A percentile compares a stretch with the other conserved stretches of the same genome.
Evolutionary conservation across 2,113 vertebrate genomes (phyloP).

Genomic region (Lagopus leucura): DNA sequence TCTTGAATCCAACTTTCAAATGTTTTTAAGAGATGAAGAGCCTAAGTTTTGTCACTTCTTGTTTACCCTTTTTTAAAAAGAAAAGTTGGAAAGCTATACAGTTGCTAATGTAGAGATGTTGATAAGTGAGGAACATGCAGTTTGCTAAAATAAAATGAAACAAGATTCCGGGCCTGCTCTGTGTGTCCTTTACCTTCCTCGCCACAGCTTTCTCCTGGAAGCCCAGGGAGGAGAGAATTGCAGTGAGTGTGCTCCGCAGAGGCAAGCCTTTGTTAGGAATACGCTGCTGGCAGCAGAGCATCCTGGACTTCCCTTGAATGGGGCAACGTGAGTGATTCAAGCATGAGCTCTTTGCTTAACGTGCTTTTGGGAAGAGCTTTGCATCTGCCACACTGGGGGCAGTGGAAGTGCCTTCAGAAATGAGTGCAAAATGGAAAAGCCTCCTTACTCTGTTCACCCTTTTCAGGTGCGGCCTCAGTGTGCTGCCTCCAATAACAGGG

Average conservation of each 20-base stretch:
- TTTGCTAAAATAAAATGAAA: conserved; percentile 81
- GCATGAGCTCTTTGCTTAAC: fast-evolving
- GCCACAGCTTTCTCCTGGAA: neutral
- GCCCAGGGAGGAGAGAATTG: neutral
- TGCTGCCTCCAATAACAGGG: neutral
- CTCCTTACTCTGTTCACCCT: neutral
- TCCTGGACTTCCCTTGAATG: fast-evolving
- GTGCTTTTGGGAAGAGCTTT: neutral
- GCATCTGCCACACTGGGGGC: fast-evolving
- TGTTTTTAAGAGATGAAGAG: conserved; percentile 73
- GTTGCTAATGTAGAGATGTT: conserved; percentile 76
- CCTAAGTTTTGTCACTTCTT: conserved; percentile 73
- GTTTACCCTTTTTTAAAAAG: conserved; percentile 75
- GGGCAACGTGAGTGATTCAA: fast-evolving
- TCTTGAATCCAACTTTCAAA: conserved; percentile 64
- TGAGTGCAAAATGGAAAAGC: neutral
- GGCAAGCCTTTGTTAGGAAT: neutral
- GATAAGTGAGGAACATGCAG: conserved; percentile 67
- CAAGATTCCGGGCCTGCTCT: conserved; percentile 70
- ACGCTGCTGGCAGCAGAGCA: fast-evolving
- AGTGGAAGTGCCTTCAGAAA: neutral
- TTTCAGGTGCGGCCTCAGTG: neutral
- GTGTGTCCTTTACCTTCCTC: conserved; percentile 9
- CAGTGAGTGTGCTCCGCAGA: neutral
- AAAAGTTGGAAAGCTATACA: conserved; percentile 73